A percentile compares a stretch with the other conserved stretches of the same genome.
Evolutionary conservation across 2,113 vertebrate genomes (phyloP).

Genomic region (Cavia aperea): DNA sequence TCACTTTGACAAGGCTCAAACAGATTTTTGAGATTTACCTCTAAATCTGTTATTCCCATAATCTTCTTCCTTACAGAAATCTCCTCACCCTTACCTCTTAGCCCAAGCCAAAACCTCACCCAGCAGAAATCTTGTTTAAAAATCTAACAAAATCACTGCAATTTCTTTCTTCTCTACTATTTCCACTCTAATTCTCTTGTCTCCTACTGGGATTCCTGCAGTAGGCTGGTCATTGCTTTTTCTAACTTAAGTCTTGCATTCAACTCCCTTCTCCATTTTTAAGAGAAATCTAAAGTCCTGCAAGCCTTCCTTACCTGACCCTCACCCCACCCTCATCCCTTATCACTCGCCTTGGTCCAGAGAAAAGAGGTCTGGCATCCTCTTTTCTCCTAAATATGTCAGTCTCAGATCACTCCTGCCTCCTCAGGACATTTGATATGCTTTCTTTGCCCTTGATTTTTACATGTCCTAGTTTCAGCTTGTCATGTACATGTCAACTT

Average conservation of each 20-base stretch:
- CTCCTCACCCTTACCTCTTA: not conserved
- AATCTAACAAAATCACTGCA: not conserved
- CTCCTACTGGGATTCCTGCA: not conserved
- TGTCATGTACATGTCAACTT: conserved; percentile 4
- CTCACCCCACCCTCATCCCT: not conserved
- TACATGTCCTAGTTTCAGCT: not conserved
- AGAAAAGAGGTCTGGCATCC: not conserved
- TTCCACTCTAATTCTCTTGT: not conserved
- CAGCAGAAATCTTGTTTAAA: not conserved
- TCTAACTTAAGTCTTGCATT: not conserved
- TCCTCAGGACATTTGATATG: not conserved
- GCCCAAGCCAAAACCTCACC: not conserved
- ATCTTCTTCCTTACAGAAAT: not conserved
- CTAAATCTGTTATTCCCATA: not conserved
- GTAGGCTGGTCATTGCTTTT: not conserved
- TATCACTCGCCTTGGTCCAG: not conserved
- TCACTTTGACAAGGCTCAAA: not conserved
- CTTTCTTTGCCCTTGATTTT: not conserved
- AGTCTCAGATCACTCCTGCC: not conserved
- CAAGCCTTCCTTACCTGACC: not conserved
- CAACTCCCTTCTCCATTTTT: not conserved
- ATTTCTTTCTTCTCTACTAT: not conserved
- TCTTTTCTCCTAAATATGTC: not conserved
- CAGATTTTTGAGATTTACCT: not conserved
- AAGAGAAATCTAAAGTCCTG: not conserved